A percentile compares a stretch with the other conserved stretches of the same genome.
These are phyloP conservation scores for Temnothorax longispinosus DNA, from an alignment of 1,140 invertebrate species.

Conservation along the genomic window DNA sequence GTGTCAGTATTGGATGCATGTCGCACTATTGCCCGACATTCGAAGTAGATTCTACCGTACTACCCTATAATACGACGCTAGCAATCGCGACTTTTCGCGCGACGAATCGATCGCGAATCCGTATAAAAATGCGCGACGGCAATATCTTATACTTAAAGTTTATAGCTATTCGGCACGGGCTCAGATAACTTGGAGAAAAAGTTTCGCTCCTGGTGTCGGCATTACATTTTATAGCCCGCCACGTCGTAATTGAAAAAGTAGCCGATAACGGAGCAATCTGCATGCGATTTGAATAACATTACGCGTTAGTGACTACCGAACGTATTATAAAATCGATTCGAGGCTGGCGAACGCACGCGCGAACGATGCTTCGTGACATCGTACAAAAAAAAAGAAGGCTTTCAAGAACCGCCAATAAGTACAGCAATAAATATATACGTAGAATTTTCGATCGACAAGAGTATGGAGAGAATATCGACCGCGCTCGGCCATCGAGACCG, in stretches of 20 bases:
- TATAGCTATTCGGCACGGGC: constrained; percentile 67
- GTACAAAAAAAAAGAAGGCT: neutral
- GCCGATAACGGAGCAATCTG: constrained; percentile 75
- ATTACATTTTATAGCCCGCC: constrained; percentile 72
- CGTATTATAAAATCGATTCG: constrained; percentile 65
- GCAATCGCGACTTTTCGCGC: constrained; percentile 29
- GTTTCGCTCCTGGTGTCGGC: constrained; percentile 58
- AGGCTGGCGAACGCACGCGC: neutral
- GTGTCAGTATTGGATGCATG: neutral
- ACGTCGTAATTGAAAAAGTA: constrained; percentile 76
- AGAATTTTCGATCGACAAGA: neutral
- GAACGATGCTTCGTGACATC: constrained; percentile 30
- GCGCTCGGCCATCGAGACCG: neutral
- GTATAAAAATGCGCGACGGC: constrained; percentile 34
- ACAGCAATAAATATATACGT: constrained; percentile 21
- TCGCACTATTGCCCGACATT: constrained; percentile 12
- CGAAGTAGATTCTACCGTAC: neutral
- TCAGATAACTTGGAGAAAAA: constrained; percentile 58
- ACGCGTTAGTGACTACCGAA: constrained; percentile 62
- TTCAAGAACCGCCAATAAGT: neutral
- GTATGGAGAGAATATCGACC: neutral
- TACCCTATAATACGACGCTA: neutral
- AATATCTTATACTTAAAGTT: constrained; percentile 72
- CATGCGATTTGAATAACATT: constrained; percentile 75
- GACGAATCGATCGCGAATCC: constrained; percentile 25